phyloP scores from a whole-genome alignment of 2,797 vertebrate species.

The Ctenopoma kingsleyae region DNA sequence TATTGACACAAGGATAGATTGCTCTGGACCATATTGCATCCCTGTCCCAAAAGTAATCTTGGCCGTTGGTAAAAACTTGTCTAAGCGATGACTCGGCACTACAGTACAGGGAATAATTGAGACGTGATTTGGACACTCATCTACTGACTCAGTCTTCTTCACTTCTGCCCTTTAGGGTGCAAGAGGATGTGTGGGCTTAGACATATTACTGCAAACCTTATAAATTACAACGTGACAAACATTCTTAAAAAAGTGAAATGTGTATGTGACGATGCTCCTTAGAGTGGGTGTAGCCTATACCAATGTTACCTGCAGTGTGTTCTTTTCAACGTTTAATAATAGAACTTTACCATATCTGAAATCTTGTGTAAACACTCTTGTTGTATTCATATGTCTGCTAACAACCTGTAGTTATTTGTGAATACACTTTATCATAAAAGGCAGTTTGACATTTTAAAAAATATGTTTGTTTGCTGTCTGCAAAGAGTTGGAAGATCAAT shows the following conservation, averaged over 20 bases:
- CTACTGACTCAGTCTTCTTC: constrained; percentile 65
- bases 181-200: constrained; percentile 49
- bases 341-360: not conserved
- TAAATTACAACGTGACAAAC: constrained; percentile 29
- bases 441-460: not conserved
- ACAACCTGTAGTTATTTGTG: not conserved
- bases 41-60: constrained; percentile 87
- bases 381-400: not conserved
- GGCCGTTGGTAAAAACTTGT: constrained; percentile 81
- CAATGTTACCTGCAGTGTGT: not conserved
- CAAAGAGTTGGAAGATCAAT: not conserved
- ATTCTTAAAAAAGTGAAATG: constrained; percentile 27
- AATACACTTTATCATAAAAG: constrained; percentile 5
- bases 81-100: constrained; percentile 79
- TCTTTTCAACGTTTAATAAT: not conserved
- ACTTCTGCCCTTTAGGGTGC: constrained; percentile 46
- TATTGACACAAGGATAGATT: constrained; percentile 85
- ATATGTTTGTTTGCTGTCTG: not conserved
- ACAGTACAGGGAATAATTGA: constrained; percentile 76
- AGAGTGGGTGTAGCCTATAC: constrained; percentile 6
- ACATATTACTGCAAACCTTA: constrained; percentile 59
- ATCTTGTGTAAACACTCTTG: not conserved
- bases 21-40: constrained; percentile 87
- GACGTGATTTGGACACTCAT: constrained; percentile 64
- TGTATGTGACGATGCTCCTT: constrained; percentile 14